Evolutionary conservation across 30 jellyfish, hydroid and myxozoan genomes (phyloP).

Genomic region (Chironex yamaguchii): DNA sequence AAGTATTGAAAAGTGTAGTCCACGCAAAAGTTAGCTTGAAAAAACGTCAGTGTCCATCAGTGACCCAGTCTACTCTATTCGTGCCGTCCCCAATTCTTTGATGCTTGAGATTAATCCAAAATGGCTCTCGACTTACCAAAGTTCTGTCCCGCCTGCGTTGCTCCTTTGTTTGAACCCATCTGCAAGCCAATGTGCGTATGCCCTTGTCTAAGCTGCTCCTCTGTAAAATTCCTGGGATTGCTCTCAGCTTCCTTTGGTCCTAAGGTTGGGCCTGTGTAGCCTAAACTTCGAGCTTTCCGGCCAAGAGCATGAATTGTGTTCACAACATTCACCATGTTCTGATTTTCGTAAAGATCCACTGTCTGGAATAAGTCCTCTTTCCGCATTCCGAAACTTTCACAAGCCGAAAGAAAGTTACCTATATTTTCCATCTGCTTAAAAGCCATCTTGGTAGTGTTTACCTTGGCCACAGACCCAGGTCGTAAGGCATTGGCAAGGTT

Average conservation of each 20-base stretch:
- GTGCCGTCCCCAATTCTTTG: too few relatives aligned
- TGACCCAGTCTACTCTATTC: too few relatives aligned
- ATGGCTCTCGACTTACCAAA: conserved; percentile 98
- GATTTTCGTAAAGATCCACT: conserved; percentile 94
- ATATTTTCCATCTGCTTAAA: conserved; percentile 95
- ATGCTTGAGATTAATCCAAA: too few relatives aligned
- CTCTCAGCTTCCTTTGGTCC: conserved; percentile 98
- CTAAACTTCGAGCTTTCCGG: conserved; percentile 76
- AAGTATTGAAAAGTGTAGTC: too few relatives aligned
- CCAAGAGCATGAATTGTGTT: conserved; percentile 91
- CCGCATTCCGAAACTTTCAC: conserved; percentile 80
- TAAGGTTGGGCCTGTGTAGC: conserved; percentile 85
- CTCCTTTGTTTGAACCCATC: conserved; percentile 99
- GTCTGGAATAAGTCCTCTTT: conserved; percentile 96
- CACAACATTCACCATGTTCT: conserved; percentile 92
- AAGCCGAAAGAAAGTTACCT: conserved; percentile 82
- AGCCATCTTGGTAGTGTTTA: conserved; percentile 85
- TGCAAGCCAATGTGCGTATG: conserved; percentile 94
- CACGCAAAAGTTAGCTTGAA: too few relatives aligned
- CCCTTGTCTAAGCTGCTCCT: conserved; percentile 96
- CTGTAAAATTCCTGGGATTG: conserved; percentile 90
- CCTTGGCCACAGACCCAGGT: conserved; percentile 86
- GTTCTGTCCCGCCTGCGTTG: conserved; percentile 98
- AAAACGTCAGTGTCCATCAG: too few relatives aligned
- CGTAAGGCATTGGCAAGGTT: conserved; percentile 67